Base-by-base conservation (phyloP, 1,140 invertebrate genomes). In the Epicauta chinensis region DNA sequence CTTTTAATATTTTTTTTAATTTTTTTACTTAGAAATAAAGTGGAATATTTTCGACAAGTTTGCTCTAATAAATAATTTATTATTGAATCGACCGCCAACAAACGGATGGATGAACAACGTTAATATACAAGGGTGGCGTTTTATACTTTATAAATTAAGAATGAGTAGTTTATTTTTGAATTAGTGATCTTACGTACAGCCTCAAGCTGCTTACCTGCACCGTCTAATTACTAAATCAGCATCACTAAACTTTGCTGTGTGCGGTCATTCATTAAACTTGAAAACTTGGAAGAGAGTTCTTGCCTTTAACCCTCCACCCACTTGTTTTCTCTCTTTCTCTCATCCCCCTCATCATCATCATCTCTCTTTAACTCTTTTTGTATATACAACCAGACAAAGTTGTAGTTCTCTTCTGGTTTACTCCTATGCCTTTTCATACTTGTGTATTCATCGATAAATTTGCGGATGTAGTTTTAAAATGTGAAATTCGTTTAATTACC, bases 181-280 rank as follows among this genome's bases (percentile, higher is more conserved):
- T 38, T 41, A 55, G 46, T 55, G 41, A 55, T 49, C 45, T 48
- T 40, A 42, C 23, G 23, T 23, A 29, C 32, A 46, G 51, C 44
- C 44, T 38, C 51, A 46, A 53, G 51, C 51, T 54, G 49, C 51
- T 39, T 49, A 49, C 46, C 46, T 49, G 46, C 36, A 3, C 46
- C 53, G 51, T 51, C 55, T 62, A 60, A 64, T 64, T 64, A 62
- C 60, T 50, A 62, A 64, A 64, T 64, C 62, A 64, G 56, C 62
- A 64, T 57, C 58, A 54, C 51, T 53, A 53, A 61, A 64, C 47
- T 64, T 64, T 46, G 55, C 51, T 55, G 60, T 62, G 54, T 61
- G 60, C 60, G 60, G 60, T 61, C 60, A 61, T 61, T 61, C 60
- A 61, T 61, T 61, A 61, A 61, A 59, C 53, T 56, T 49, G 50